These are phyloP conservation scores for Vespertilio murinus DNA, from an alignment of 2,797 vertebrate genomes.

Conservation along the genomic window DNA sequence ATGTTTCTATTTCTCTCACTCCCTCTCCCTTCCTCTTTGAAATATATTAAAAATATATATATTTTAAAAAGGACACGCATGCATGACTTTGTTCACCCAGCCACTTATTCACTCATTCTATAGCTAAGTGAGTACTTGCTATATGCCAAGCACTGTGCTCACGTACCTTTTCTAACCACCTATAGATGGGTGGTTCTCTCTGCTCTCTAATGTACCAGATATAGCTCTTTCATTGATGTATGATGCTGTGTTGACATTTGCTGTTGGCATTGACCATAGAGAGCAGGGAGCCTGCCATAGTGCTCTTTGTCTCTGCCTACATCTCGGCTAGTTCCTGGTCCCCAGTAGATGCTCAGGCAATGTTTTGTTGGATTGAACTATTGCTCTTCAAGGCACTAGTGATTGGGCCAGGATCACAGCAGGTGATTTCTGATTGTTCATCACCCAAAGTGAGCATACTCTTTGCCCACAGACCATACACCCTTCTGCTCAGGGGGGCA, in stretches of 20 bases:
- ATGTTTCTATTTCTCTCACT: too few relatives aligned
- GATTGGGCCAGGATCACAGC: not conserved
- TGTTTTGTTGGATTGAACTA: not conserved
- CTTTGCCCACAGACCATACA: not conserved
- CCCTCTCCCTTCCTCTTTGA: too few relatives aligned
- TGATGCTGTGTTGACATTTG: not conserved
- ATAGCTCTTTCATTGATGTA: not conserved
- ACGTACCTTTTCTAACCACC: not conserved
- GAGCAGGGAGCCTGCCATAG: not conserved
- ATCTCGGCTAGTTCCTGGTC: not conserved
- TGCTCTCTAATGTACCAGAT: not conserved
- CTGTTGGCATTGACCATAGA: not conserved
- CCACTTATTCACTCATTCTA: not conserved
- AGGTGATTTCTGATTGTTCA: not conserved
- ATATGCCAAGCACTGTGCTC: not conserved
- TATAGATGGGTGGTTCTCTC: not conserved
- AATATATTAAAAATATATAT: too few relatives aligned
- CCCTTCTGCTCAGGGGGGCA: rapidly evolving
- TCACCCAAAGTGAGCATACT: not conserved
- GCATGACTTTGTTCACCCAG: not conserved
- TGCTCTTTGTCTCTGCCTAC: not conserved
- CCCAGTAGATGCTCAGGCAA: not conserved
- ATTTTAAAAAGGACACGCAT: not conserved
- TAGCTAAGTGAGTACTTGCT: not conserved
- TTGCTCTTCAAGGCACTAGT: not conserved